Percentiles rank a stretch among this genome's conserved stretches.
These are phyloP conservation scores for Neodiprion lecontei DNA, from an alignment of 1,140 invertebrate species.

Conservation along the genomic window DNA sequence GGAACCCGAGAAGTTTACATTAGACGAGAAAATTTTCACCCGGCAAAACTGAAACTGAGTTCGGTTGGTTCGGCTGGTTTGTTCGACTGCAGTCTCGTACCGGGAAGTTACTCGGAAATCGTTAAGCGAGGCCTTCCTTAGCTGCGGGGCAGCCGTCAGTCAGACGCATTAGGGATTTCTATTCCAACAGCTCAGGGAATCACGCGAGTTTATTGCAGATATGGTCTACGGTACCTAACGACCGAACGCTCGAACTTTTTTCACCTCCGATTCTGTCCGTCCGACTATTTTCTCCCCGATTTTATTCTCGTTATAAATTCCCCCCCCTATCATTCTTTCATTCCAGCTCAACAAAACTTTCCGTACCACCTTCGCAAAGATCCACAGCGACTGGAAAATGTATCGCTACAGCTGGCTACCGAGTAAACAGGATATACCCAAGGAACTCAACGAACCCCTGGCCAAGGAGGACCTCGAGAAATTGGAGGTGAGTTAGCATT, in stretches of 20 bases:
- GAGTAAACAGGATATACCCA: slow-evolving; percentile 56
- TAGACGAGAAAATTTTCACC: not conserved
- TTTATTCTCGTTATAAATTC: not conserved
- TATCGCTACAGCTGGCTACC: slow-evolving; percentile 66
- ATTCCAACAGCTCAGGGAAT: not conserved
- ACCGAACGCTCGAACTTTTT: not conserved
- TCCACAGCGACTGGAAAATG: slow-evolving; percentile 59
- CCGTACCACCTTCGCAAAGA: slow-evolving; percentile 55
- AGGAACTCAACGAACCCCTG: slow-evolving; percentile 58
- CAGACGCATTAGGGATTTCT: slow-evolving; percentile 23
- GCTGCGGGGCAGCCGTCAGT: slow-evolving; percentile 13
- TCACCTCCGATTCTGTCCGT: not conserved
- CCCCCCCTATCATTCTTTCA: slow-evolving; percentile 33
- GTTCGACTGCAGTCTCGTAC: not conserved
- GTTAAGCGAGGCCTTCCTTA: not conserved
- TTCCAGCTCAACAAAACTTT: slow-evolving; percentile 64
- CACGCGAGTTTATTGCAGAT: too few species aligned
- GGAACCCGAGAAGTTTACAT: not conserved
- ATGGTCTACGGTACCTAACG: too few species aligned
- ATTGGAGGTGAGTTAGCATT: slow-evolving; percentile 54
- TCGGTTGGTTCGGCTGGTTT: not conserved
- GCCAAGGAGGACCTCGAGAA: slow-evolving; percentile 53
- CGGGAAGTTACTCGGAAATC: slow-evolving; percentile 26
- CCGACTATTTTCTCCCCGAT: not conserved
- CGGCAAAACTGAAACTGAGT: not conserved